These are phyloP conservation scores for Chaetophractus vellerosus DNA, from an alignment of 2,797 vertebrate species.

Conservation along the genomic window DNA sequence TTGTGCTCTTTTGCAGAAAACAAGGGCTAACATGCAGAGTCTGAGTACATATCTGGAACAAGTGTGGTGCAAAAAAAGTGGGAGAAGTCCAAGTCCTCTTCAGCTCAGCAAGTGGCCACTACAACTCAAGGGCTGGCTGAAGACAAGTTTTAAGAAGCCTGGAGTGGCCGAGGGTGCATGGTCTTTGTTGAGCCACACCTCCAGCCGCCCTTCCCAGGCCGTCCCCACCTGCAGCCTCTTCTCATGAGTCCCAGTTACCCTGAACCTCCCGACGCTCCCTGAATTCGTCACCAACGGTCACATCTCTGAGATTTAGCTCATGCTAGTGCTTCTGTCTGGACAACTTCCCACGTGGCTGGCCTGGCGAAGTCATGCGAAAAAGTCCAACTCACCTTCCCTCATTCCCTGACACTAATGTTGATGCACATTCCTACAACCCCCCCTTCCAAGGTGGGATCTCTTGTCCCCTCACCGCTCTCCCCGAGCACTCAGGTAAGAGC, in stretches of 20 bases:
- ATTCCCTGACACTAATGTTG: not conserved
- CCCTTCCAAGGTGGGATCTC: not conserved
- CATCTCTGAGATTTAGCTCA: not conserved
- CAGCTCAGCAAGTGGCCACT: not conserved
- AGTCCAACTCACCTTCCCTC: not conserved
- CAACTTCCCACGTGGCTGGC: not conserved
- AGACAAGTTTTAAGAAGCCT: conserved; percentile 4
- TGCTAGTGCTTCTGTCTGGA: not conserved
- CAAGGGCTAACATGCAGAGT: not conserved
- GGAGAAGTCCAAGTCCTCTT: conserved; percentile 35
- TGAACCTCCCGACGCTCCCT: not conserved
- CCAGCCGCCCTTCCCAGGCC: not conserved
- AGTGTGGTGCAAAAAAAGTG: not conserved
- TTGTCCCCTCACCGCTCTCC: not conserved
- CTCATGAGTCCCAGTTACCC: not conserved
- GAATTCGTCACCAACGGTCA: not conserved
- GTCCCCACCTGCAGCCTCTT: not conserved
- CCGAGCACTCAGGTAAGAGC: not conserved
- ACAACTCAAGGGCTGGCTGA: not conserved
- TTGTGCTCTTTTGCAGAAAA: not conserved
- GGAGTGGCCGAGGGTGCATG: not conserved
- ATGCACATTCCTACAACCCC: not conserved
- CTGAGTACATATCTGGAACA: no score
- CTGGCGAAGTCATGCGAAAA: not conserved
- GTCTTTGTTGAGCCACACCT: not conserved